These are phyloP conservation scores for Apis dorsata DNA, from an alignment of 1,140 invertebrate genomes.

Conservation along the genomic window DNA sequence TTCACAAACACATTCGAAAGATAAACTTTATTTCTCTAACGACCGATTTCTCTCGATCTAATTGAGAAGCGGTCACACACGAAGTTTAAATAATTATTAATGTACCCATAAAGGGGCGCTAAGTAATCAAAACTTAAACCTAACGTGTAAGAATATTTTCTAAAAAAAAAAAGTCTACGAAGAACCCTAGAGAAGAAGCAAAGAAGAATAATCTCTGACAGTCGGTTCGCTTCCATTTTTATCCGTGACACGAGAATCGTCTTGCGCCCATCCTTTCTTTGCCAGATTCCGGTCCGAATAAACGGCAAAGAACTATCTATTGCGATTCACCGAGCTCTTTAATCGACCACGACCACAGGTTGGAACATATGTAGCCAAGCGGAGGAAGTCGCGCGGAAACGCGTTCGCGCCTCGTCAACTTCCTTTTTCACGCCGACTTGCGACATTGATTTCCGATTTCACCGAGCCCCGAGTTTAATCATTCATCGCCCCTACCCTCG, in stretches of 20 bases:
- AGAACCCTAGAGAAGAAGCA: neutral
- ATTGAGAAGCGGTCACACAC: no score
- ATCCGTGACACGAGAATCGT: neutral
- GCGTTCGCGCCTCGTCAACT: slow-evolving; percentile 30
- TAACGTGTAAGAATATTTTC: no score
- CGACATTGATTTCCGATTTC: slow-evolving; percentile 17
- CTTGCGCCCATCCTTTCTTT: slow-evolving; percentile 6
- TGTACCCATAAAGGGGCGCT: no score
- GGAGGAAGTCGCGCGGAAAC: neutral
- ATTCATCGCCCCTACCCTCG: slow-evolving; percentile 30
- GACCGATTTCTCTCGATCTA: no score
- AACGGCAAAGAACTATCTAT: slow-evolving; percentile 27
- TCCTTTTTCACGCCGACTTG: slow-evolving; percentile 45
- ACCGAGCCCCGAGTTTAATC: slow-evolving; percentile 35
- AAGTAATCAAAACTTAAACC: neutral
- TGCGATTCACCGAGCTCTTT: slow-evolving; percentile 44
- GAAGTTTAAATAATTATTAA: no score
- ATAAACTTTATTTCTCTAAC: no score
- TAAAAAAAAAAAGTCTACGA: neutral
- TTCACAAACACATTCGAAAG: no score
- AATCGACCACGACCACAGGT: slow-evolving; percentile 40
- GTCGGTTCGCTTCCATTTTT: no score
- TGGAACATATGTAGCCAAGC: slow-evolving; percentile 20
- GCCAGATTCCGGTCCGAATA: neutral
- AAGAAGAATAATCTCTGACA: no score